These are phyloP conservation scores for Limulus polyphemus DNA, from an alignment of 2,888 invertebrate species.

Conservation along the genomic window DNA sequence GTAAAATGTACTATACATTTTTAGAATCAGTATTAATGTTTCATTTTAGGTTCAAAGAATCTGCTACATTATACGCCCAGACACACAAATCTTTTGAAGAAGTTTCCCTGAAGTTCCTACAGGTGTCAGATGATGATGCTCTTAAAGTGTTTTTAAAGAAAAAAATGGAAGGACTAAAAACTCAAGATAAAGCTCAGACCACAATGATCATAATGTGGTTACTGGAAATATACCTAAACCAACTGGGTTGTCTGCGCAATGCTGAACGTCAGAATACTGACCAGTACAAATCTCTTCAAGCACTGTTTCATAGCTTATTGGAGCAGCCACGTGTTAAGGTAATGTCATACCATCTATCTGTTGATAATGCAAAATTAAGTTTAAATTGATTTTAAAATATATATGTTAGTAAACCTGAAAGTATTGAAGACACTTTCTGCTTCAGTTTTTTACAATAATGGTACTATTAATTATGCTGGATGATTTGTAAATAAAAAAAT, in stretches of 20 bases:
- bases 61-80: constrained; percentile 77
- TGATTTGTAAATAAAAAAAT: no score
- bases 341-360: constrained; percentile 6
- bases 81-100: constrained; percentile 89
- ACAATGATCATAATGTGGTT: constrained; percentile 92
- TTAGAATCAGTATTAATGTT: constrained; percentile 1
- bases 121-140: constrained; percentile 65
- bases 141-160: constrained; percentile 72
- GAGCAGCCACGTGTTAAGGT: constrained; percentile 53
- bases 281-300: constrained; percentile 51
- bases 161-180: constrained; percentile 58
- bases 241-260: constrained; percentile 58
- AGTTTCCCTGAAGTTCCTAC: constrained; percentile 78
- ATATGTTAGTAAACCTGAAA: not conserved
- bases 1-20: constrained; percentile 4
- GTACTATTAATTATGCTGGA: no score
- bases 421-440: no score
- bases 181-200: constrained; percentile 66
- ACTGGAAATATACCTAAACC: constrained; percentile 77
- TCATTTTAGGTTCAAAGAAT: constrained; percentile 50
- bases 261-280: constrained; percentile 30
- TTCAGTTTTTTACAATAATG: no score
- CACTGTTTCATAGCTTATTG: constrained; percentile 64
- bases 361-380: not conserved
- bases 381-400: not conserved